Conservation (phyloP, 2,888 invertebrate species). For the Hydriomena furcata region DNA sequence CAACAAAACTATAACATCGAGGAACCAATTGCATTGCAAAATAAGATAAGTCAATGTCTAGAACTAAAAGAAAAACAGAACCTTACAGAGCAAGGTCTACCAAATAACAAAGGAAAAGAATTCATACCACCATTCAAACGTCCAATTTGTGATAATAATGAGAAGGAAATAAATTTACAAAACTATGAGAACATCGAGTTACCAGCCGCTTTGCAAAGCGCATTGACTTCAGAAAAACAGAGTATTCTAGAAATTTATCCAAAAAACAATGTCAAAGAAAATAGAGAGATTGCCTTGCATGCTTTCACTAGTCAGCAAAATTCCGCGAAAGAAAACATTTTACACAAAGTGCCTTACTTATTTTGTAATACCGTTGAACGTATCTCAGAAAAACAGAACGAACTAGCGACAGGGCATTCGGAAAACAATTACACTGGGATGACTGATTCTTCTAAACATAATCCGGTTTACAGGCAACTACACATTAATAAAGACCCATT, state of each 20-base stretch:
- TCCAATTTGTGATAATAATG: neutral
- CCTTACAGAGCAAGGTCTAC: neutral
- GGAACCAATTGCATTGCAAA: neutral
- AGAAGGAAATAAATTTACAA: neutral
- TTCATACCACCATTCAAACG: constrained; percentile 15
- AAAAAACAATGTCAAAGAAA: neutral
- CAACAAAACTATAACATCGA: constrained; percentile 1
- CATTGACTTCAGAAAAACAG: neutral
- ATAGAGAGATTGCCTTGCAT: neutral
- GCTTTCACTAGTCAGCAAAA: neutral
- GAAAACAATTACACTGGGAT: neutral
- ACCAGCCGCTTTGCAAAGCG: neutral
- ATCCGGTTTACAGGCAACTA: neutral
- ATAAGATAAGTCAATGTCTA: neutral
- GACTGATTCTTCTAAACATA: neutral
- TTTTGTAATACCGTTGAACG: neutral
- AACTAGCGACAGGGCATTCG: neutral
- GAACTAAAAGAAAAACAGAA: constrained; percentile 3
- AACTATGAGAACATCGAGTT: neutral
- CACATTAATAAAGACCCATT: neutral
- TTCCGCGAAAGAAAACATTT: neutral
- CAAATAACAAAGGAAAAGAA: neutral
- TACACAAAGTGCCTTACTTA: neutral
- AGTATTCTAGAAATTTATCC: neutral
- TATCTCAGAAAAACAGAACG: neutral